Evolutionary conservation across 2,113 vertebrate species (phyloP), one percentile per base, ranked within the genome.

Genomic region (Chionodraco myersi): DNA sequence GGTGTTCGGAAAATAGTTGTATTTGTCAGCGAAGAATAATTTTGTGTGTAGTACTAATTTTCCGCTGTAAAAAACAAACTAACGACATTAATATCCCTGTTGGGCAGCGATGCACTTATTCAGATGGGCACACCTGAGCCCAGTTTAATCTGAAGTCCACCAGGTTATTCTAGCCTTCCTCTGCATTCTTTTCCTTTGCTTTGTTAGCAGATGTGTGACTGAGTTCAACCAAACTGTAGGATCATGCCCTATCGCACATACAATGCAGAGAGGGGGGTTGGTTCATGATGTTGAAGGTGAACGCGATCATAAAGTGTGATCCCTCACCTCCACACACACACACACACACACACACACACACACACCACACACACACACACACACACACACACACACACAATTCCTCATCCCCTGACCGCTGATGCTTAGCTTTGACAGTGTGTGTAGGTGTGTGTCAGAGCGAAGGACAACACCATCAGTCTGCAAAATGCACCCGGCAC

Each of bases 381-480:
- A 75, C 30, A 30, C 30, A 30, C 30, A 76, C 82, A 79, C 73
- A 82, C 34, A 75, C 72, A 21, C 21, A 21, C 21, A 21, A 21
- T 21, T 21, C 21, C 74, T 87, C 84, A 86, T 88, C 79, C 68
- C 72, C 88, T 81, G 78, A 79, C 84, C 48, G 4, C 75, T n/a
- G 82, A 89, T 88, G 89, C 88, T 91, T 86, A 52, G 86, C 81
- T 89, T 77, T 91, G 89, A 87, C 89, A 88, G 86, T 86, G 75
- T 90, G 88, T 89, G 92, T 91, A 87, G 89, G 88, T 90, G 91
- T 89, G 86, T 90, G 89, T 90, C 89, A 90, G 79, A 69, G 80
- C 76, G 87, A 93, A 92, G 92, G 90, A 91, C 91, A 92, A 92
- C 86, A 89, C 86, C 89, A 93, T 93, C 90, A 82, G 81, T 93